phyloP scores from a whole-genome alignment of 2,888 invertebrate species.

The Drosophila pseudotalamancana region DNA sequence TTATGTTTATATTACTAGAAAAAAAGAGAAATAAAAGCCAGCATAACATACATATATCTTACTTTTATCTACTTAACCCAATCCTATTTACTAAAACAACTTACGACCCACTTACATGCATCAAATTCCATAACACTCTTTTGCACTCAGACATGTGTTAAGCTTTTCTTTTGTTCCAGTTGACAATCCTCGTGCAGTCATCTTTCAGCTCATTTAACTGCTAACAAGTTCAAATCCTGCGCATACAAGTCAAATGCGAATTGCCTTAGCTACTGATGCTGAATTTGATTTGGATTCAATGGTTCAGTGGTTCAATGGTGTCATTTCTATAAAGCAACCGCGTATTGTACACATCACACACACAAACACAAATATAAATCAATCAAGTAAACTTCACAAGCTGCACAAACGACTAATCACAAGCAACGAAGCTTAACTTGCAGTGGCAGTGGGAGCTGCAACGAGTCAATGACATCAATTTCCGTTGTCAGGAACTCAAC shows the following conservation, averaged over 20 bases:
- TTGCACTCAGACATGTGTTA: background rate
- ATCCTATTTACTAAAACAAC: no score
- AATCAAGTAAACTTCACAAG: constrained; percentile 63
- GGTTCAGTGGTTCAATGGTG: constrained; percentile 2
- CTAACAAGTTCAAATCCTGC: constrained; percentile 23
- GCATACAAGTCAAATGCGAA: constrained; percentile 11
- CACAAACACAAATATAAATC: constrained; percentile 30
- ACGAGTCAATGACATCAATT: constrained; percentile 68
- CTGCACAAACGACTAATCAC: constrained; percentile 61
- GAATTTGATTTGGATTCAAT: background rate
- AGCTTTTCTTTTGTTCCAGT: background rate
- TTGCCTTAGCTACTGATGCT: background rate
- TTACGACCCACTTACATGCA: no score
- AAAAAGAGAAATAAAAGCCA: no score
- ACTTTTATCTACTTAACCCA: no score
- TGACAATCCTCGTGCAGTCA: constrained; percentile 15
- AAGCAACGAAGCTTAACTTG: constrained; percentile 45
- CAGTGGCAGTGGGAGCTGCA: constrained; percentile 34
- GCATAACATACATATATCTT: no score
- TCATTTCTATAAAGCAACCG: constrained; percentile 19
- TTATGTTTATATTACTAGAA: no score
- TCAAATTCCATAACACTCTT: background rate
- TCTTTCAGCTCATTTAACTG: constrained; percentile 55
- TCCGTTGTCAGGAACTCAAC: constrained; percentile 72
- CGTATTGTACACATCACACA: constrained; percentile 19